These are phyloP conservation scores for Chromoteleia sp. DNA, from an alignment of 2,888 invertebrate genomes.

Conservation along the genomic window DNA sequence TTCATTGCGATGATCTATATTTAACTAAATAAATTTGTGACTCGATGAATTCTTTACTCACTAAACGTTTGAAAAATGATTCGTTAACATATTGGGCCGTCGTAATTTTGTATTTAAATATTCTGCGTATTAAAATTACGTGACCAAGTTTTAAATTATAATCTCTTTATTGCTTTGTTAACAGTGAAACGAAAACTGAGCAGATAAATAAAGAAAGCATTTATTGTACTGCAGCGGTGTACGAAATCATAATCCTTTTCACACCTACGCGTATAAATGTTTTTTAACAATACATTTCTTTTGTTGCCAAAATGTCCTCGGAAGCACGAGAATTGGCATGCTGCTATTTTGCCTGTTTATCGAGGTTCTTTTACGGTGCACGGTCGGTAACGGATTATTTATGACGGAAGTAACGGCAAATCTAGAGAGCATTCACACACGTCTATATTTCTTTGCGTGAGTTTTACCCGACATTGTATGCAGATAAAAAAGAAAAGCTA, in stretches of 20 bases:
- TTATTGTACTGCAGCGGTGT: no score
- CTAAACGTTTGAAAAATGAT: no score
- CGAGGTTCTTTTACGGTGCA: conserved; percentile 8
- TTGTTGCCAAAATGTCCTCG: conserved; percentile 4
- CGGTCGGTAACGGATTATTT: conserved; percentile 26
- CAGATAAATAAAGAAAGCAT: no score
- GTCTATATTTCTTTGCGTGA: conserved; percentile 18
- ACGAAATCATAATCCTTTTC: neutral
- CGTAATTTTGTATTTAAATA: no score
- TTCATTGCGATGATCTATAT: no score
- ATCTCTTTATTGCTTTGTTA: no score
- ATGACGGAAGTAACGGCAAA: conserved; percentile 34
- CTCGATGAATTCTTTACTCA: no score
- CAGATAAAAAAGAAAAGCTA: conserved; percentile 3
- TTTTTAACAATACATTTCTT: conserved; percentile 19
- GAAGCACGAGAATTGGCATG: conserved; percentile 3
- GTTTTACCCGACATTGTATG: conserved; percentile 6
- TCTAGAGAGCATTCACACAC: conserved; percentile 17
- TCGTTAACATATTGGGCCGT: no score
- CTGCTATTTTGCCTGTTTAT: conserved; percentile 25
- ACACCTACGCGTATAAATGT: neutral
- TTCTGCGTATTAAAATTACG: no score
- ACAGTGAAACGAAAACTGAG: no score
- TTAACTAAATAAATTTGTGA: no score
- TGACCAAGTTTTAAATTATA: no score